Evolutionary conservation across 2,888 invertebrate species (phyloP).

Genomic region (Meteorus colon): DNA sequence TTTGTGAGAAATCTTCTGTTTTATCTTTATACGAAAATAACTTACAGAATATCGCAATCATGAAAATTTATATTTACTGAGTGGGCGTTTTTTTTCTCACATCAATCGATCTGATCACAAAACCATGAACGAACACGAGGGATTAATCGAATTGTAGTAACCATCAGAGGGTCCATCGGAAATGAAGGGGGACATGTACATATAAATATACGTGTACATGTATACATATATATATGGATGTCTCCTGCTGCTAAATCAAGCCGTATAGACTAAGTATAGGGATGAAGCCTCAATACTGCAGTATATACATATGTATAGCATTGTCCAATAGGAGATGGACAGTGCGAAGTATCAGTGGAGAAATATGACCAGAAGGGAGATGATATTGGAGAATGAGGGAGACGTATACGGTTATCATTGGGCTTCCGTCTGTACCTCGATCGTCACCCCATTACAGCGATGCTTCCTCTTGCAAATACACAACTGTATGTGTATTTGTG

Average conservation of each 20-base stretch:
- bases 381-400: conserved; percentile 38
- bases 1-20: background rate
- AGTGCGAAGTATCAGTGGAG: conserved; percentile 41
- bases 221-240: background rate
- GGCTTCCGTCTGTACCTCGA: conserved; percentile 59
- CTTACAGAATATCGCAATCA: background rate
- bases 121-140: conserved; percentile 57
- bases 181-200: conserved; percentile 42
- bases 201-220: background rate
- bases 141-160: conserved; percentile 53
- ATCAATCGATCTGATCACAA: conserved; percentile 58
- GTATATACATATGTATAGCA: conserved; percentile 33
- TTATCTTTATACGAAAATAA: background rate
- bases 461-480: conserved; percentile 41
- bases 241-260: conserved; percentile 56
- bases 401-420: conserved; percentile 50
- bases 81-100: conserved; percentile 45
- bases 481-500: conserved; percentile 24
- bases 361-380: conserved; percentile 36
- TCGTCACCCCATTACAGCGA: conserved; percentile 66
- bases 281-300: conserved; percentile 2
- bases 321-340: conserved; percentile 40
- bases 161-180: conserved; percentile 53
- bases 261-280: conserved; percentile 37
- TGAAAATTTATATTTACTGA: background rate